Base-by-base conservation (phyloP, 2,888 invertebrate species). In the Melanargia galathea region DNA sequence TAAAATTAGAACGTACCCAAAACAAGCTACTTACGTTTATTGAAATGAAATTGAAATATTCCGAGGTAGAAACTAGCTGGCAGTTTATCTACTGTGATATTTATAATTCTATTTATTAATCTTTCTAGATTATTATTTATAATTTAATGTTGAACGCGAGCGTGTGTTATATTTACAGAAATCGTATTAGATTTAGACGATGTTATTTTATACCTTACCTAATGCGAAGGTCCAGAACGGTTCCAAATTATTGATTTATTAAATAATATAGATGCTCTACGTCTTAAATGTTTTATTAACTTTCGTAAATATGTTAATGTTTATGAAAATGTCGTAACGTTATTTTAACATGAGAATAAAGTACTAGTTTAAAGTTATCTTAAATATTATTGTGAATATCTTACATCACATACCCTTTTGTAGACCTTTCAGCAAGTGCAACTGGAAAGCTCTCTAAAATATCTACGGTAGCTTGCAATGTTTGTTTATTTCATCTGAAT, bases 81-180 rank as follows among this genome's bases (percentile, higher is more conserved):
- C 90, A 87, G 88, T 86, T 86, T 78, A 75, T 84, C 89, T 90
- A 86, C 84, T 91, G 91, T 91, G 91, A 90, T 91, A 90, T 90
- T 90, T 79, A 90, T 89, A 87, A 87, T 87, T 85, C 74, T 87
- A 87, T 90, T 89, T 89, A 87, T 88, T 84, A 83, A 82, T 83
- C 76, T 83, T 22, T 82, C 77, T 86, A 87, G 84, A 84, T 83
- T 87, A 86, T 86, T 85, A 87, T 88, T 87, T 86, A 83, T 84
- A 79, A 73, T 67, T 82, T 73, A 79, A 81, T 78, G 83, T 84
- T 86, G 82, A 80, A 81, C 79, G 82, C 82, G 80, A 82, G 75
- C 70, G 75, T 76, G 80, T 82, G 82, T 85, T 84, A 84, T 83
- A 85, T 82, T 83, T 81, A 85, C 77, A 79, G 78, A 83, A 75